These are phyloP conservation scores for Malaclemys terrapin DNA, from an alignment of 2,113 vertebrate genomes.

Conservation along the genomic window DNA sequence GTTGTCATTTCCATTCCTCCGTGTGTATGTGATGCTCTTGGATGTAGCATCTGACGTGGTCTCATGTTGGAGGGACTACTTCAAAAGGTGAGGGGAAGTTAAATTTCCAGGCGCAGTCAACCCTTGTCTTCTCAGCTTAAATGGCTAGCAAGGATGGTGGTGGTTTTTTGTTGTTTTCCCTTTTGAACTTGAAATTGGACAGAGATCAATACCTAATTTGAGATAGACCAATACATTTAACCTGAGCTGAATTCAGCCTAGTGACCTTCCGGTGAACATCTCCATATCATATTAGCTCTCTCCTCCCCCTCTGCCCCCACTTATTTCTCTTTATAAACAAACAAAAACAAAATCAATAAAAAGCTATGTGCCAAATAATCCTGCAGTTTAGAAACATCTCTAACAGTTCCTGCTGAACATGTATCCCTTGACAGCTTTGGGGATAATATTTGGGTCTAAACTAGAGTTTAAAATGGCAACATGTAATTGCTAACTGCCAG, in stretches of 20 bases:
- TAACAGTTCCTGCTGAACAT: conserved; percentile 23
- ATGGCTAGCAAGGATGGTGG: background rate
- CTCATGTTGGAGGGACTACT: background rate
- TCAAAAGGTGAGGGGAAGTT: background rate
- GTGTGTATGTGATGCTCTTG: background rate
- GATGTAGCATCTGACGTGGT: background rate
- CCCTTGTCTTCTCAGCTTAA: background rate
- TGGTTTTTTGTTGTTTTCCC: background rate
- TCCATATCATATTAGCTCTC: background rate
- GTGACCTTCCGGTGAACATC: background rate
- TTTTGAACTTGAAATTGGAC: background rate
- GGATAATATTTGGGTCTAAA: conserved; percentile 30
- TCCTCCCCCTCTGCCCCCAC: rapidly evolving
- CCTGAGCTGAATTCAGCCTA: background rate
- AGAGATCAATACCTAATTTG: background rate
- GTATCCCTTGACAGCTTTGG: conserved; percentile 35
- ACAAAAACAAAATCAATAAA: background rate
- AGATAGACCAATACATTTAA: background rate
- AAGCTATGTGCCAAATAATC: background rate
- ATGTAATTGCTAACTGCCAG: conserved; percentile 41
- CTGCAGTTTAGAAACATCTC: background rate
- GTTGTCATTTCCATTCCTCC: background rate
- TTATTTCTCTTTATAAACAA: background rate
- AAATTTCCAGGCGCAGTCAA: background rate
- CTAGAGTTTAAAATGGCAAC: conserved; percentile 2